These are phyloP conservation scores for Belgica antarctica DNA, from an alignment of 2,888 invertebrate genomes.

Conservation along the genomic window DNA sequence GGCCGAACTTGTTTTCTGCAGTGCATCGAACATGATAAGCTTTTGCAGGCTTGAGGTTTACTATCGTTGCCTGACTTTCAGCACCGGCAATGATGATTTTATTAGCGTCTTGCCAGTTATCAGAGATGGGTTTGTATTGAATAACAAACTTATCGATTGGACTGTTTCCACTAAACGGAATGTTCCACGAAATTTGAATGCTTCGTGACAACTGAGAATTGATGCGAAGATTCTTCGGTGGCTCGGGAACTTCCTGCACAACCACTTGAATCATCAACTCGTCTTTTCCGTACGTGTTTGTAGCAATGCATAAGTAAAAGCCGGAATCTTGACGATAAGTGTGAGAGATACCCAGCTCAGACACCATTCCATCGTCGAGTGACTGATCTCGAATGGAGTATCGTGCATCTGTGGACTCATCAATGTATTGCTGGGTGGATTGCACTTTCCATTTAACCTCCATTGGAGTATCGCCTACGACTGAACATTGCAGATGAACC, in stretches of 20 bases:
- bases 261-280: slow-evolving; percentile 87
- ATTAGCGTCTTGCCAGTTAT: slow-evolving; percentile 78
- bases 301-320: slow-evolving; percentile 80
- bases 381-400: slow-evolving; percentile 75
- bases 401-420: slow-evolving; percentile 69
- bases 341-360: slow-evolving; percentile 78
- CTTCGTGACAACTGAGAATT: slow-evolving; percentile 81
- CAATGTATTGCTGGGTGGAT: slow-evolving; percentile 68
- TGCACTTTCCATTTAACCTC: slow-evolving; percentile 78
- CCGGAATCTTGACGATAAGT: slow-evolving; percentile 87
- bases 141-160: slow-evolving; percentile 85
- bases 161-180: slow-evolving; percentile 85
- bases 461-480: slow-evolving; percentile 82
- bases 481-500: slow-evolving; percentile 81
- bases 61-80: slow-evolving; percentile 77
- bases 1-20: slow-evolving; percentile 84
- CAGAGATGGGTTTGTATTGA: slow-evolving; percentile 84
- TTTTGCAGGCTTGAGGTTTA: slow-evolving; percentile 79
- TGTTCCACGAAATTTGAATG: slow-evolving; percentile 84
- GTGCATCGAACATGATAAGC: slow-evolving; percentile 85
- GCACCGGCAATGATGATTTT: slow-evolving; percentile 79
- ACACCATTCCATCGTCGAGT: slow-evolving; percentile 76
- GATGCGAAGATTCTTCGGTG: slow-evolving; percentile 80
- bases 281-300: slow-evolving; percentile 87
- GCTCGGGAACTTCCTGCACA: slow-evolving; percentile 88